Conservation (phyloP, 2,113 vertebrate species). For the Gopherus evgoodei region DNA sequence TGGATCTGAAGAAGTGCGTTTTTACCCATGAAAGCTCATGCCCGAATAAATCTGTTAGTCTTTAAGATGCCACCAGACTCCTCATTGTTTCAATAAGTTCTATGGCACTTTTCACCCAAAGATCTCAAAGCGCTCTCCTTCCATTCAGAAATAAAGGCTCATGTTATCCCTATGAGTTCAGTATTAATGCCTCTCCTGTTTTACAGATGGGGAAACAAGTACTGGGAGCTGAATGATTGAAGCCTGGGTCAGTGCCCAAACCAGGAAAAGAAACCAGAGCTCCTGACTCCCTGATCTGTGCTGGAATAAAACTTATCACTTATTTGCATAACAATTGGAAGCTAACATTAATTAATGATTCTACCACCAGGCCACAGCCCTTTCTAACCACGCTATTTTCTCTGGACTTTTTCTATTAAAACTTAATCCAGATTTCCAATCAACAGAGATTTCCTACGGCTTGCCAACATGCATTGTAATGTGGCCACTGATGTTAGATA, state of each 20-base stretch:
- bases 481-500: background rate
- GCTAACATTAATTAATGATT: background rate
- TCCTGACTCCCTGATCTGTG: background rate
- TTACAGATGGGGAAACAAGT: background rate
- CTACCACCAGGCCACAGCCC: background rate
- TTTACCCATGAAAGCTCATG: too few relatives aligned
- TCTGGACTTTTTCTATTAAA: background rate
- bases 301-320: background rate
- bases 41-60: too few relatives aligned
- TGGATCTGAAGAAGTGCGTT: too few relatives aligned
- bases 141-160: fast-evolving
- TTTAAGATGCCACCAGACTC: too few relatives aligned
- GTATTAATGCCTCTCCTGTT: background rate
- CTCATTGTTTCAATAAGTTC: background rate
- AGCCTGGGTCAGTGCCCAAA: background rate
- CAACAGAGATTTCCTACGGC: background rate
- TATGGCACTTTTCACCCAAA: background rate
- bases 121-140: background rate
- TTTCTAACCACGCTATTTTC: background rate
- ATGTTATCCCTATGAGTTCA: background rate
- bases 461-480: background rate
- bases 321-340: background rate
- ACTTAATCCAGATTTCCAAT: background rate
- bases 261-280: background rate
- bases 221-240: background rate